These are phyloP conservation scores for Pantherophis vulpinus DNA, from an alignment of 2,797 vertebrate genomes.

Conservation along the genomic window DNA sequence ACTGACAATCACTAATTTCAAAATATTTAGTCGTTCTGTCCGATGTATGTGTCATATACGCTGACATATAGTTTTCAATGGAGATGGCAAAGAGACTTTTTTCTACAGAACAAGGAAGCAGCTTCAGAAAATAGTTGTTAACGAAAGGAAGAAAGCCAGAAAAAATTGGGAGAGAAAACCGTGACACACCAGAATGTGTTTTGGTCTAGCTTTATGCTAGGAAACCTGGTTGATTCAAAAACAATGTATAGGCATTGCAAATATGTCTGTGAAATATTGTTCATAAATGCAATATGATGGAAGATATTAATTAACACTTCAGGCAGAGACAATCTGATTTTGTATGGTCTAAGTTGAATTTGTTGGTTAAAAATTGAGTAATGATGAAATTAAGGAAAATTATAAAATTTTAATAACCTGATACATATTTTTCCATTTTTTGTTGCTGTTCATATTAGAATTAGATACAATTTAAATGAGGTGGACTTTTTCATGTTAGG, in stretches of 20 bases:
- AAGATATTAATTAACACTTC: not conserved
- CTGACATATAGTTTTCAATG: not conserved
- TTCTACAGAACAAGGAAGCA: not conserved
- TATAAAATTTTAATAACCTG: not conserved
- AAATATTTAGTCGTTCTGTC: not conserved
- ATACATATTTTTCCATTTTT: not conserved
- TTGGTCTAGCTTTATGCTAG: not conserved
- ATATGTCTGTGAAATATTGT: not conserved
- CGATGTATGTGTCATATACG: not conserved
- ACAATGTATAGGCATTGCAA: not conserved
- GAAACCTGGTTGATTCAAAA: not conserved
- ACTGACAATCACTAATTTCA: slow-evolving; percentile 1
- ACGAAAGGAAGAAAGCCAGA: not conserved
- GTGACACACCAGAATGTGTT: not conserved
- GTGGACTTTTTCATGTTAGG: not conserved
- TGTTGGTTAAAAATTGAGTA: not conserved
- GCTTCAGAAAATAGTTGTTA: not conserved
- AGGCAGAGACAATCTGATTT: not conserved
- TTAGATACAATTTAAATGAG: not conserved
- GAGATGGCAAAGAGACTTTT: not conserved
- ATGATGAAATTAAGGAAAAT: not conserved
- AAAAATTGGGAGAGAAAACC: not conserved
- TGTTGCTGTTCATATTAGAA: not conserved
- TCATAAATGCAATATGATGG: not conserved
- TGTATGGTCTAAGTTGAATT: not conserved